A percentile compares a stretch with the other conserved stretches of the same genome.
Evolutionary conservation across 2,113 vertebrate species (phyloP).

Genomic region (Sphaerodactylus townsendi): DNA sequence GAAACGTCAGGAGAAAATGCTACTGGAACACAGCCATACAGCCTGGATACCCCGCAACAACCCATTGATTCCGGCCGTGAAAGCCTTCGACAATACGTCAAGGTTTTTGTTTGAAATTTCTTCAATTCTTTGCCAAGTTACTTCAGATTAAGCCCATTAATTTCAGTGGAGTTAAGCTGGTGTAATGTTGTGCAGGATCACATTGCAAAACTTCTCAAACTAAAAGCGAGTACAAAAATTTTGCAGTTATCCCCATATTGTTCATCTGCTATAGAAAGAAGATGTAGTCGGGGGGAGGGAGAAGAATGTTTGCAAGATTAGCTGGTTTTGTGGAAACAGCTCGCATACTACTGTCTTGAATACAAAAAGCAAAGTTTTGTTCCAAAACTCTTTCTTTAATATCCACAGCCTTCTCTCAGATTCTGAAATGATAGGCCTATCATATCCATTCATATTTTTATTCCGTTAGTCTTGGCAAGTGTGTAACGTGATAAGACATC

Average conservation of each 20-base stretch:
- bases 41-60: too few relatives aligned
- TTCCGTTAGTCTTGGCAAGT: conserved; percentile 50
- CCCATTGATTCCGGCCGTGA: too few relatives aligned
- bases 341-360: not conserved
- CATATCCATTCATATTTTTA: conserved; percentile 39
- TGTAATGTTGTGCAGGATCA: too few relatives aligned
- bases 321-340: not conserved
- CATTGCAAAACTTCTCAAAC: not conserved
- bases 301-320: conserved; percentile 2
- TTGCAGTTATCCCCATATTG: not conserved
- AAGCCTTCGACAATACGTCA: too few relatives aligned
- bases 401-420: not conserved
- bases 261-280: not conserved
- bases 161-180: too few relatives aligned
- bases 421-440: conserved; percentile 35
- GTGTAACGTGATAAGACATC: conserved; percentile 28
- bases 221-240: not conserved
- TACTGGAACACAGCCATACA: too few relatives aligned
- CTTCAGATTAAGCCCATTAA: too few relatives aligned
- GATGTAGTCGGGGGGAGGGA: too few relatives aligned
- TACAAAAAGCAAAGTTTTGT: not conserved
- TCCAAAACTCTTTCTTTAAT: conserved; percentile 35
- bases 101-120: too few relatives aligned
- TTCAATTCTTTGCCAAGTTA: too few relatives aligned
- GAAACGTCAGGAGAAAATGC: too few relatives aligned